Evolutionary conservation across 2,113 vertebrate genomes (phyloP).

Genomic region (Neolamprologus kungweensis): DNA sequence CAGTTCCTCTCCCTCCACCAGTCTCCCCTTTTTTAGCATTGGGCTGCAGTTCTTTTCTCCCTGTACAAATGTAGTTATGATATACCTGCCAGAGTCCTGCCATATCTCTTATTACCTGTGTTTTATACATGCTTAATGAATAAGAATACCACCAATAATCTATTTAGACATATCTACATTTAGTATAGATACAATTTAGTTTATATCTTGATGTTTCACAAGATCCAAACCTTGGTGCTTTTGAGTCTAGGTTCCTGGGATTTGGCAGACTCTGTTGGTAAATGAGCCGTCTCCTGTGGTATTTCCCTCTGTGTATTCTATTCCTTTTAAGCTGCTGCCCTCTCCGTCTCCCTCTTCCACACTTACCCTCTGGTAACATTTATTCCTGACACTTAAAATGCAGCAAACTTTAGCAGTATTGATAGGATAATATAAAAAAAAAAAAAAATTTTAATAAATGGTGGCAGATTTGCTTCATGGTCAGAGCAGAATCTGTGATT

Average conservation of each 20-base stretch:
- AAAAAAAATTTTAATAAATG: background rate
- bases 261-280: constrained; percentile 55
- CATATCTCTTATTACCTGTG: background rate
- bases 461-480: background rate
- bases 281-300: constrained; percentile 41
- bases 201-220: background rate
- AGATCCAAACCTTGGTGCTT: background rate
- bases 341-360: constrained; percentile 32
- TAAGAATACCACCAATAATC: background rate
- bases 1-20: background rate
- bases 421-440: background rate
- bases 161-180: background rate
- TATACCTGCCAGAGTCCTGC: constrained; percentile 47
- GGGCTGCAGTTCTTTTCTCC: constrained; percentile 41
- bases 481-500: background rate
- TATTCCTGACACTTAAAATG: background rate
- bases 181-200: background rate
- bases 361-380: constrained; percentile 1
- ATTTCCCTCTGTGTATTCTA: constrained; percentile 47
- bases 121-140: background rate
- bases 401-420: background rate
- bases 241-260: background rate
- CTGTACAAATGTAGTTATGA: constrained; percentile 18
- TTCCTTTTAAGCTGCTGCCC: constrained; percentile 49
- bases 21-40: constrained; percentile 11